Percentiles rank a stretch among this genome's conserved stretches.
phyloP scores from a whole-genome alignment of 1,140 invertebrate genomes.

The Heliconius hewitsoni region DNA sequence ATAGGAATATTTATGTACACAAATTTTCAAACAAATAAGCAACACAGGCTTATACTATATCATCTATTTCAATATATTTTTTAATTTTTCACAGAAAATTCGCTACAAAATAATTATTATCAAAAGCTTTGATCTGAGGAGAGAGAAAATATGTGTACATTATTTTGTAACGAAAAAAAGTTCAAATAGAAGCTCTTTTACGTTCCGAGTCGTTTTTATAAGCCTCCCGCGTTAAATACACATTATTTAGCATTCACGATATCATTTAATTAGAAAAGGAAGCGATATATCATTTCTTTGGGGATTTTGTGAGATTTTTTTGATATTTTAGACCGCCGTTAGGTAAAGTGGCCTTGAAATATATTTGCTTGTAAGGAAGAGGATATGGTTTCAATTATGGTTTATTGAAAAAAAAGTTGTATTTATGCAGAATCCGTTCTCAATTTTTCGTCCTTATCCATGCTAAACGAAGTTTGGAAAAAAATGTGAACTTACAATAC shows the following conservation, averaged over 20 bases:
- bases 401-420: too few relatives aligned
- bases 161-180: not conserved
- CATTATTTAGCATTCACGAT: constrained; percentile 1
- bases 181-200: not conserved
- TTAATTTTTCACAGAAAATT: not conserved
- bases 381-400: too few relatives aligned
- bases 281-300: not conserved
- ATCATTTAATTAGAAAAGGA: constrained; percentile 5
- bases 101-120: not conserved
- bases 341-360: too few relatives aligned
- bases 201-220: not conserved
- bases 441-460: too few relatives aligned
- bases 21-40: not conserved
- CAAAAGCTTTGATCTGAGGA: not conserved
- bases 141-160: not conserved
- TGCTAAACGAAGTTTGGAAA: too few relatives aligned
- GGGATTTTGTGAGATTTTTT: not conserved
- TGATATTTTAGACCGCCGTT: not conserved
- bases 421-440: too few relatives aligned
- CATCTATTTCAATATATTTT: not conserved
- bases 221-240: not conserved
- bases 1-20: too few relatives aligned
- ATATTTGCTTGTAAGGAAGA: too few relatives aligned
- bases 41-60: not conserved
- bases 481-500: too few relatives aligned